Conservation (phyloP, 2,888 invertebrate species). For the Drosophila leonis region DNA sequence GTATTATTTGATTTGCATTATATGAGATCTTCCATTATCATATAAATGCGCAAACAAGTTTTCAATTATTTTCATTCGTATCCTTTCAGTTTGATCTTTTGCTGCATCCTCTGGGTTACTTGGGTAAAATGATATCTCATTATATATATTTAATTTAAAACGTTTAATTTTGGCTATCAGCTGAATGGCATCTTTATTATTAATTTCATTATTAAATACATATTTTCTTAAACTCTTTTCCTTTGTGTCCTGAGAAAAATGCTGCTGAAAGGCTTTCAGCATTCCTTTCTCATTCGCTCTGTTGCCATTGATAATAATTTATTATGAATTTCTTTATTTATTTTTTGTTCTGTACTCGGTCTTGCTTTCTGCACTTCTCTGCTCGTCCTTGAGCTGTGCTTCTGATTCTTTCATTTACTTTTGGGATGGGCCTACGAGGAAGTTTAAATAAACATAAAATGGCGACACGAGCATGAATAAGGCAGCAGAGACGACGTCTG, state of each 20-base stretch:
- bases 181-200: conserved; percentile 40
- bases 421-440: conserved; percentile 60
- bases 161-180: conserved; percentile 34
- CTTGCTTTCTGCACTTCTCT: conserved; percentile 29
- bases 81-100: neutral
- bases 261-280: conserved; percentile 54
- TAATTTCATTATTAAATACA: conserved; percentile 46
- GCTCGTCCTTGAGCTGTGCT: neutral
- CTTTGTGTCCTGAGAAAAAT: conserved; percentile 15
- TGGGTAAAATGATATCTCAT: conserved; percentile 13
- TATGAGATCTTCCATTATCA: too few relatives aligned
- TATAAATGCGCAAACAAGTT: neutral
- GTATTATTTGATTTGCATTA: too few relatives aligned
- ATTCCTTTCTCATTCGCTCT: conserved; percentile 19
- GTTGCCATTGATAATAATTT: conserved; percentile 63
- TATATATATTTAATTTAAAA: conserved; percentile 39
- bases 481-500: conserved; percentile 54
- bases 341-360: conserved; percentile 31
- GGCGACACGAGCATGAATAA: conserved; percentile 68
- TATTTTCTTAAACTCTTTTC: conserved; percentile 8
- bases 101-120: neutral
- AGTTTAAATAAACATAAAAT: conserved; percentile 80
- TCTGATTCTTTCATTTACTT: conserved; percentile 19
- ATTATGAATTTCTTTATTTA: conserved; percentile 69
- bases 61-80: neutral